A percentile compares a stretch with the other conserved stretches of the same genome.
phyloP scores from a whole-genome alignment of 2,113 vertebrate genomes.

The Elephas maximus region DNA sequence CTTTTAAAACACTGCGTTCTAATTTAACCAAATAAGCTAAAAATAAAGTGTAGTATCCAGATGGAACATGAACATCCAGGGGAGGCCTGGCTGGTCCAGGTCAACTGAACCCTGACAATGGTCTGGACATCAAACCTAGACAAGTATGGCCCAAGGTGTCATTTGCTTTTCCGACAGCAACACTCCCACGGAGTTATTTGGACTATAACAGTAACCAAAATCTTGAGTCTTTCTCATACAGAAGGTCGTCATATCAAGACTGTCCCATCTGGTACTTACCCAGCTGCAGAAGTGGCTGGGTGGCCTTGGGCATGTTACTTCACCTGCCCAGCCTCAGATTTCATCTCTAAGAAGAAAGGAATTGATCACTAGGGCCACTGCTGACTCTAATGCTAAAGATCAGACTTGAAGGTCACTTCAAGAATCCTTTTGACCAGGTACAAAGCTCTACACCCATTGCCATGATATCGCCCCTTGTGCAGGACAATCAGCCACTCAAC shows the following conservation, averaged over 20 bases:
- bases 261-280: not conserved
- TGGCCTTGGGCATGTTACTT: not conserved
- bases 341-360: not conserved
- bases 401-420: not conserved
- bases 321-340: not conserved
- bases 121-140: not conserved
- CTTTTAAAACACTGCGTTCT: not conserved
- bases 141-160: rapidly evolving
- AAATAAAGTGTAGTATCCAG: not conserved
- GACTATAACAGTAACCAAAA: not conserved
- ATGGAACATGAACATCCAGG: not conserved
- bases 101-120: not conserved
- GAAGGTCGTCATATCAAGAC: not conserved
- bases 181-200: not conserved
- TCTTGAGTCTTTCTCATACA: not conserved
- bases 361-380: not conserved
- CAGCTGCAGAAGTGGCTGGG: not conserved
- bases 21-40: not conserved
- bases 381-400: not conserved
- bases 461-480: not conserved
- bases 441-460: not conserved
- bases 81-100: not conserved
- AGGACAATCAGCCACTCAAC: not conserved
- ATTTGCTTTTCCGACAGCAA: not conserved
- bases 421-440: not conserved